Evolutionary conservation across 2,113 vertebrate species (phyloP).

Genomic region (Sphaerodactylus townsendi): DNA sequence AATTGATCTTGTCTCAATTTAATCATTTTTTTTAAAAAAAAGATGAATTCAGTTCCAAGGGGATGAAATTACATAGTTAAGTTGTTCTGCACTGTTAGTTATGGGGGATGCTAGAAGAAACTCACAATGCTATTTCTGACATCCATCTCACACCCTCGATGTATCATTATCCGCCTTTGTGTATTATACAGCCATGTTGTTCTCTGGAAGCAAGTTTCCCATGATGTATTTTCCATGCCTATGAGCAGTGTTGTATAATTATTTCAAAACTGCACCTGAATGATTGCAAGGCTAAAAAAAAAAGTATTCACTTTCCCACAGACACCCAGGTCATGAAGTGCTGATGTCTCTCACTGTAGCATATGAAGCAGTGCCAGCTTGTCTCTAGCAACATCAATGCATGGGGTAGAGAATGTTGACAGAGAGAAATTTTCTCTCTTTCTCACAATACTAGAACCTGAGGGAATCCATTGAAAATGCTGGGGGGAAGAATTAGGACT

Average conservation of each 20-base stretch:
- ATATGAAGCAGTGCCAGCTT: no score
- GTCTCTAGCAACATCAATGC: no score
- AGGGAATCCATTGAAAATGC: no score
- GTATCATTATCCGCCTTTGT: neutral
- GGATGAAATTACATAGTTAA: slow-evolving; percentile 67
- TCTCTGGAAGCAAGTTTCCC: neutral
- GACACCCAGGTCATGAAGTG: neutral
- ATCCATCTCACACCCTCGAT: neutral
- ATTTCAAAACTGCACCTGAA: neutral
- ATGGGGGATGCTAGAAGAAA: slow-evolving; percentile 18
- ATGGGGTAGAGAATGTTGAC: no score
- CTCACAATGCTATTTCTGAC: neutral
- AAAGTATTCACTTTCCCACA: neutral
- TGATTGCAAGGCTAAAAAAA: neutral
- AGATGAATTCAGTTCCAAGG: slow-evolving; percentile 60
- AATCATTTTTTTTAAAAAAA: slow-evolving; percentile 84
- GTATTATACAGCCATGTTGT: neutral
- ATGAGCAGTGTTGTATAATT: neutral
- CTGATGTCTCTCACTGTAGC: neutral
- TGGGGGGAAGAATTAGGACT: no score
- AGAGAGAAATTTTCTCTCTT: no score
- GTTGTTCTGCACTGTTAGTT: slow-evolving; percentile 54
- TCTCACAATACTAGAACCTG: no score
- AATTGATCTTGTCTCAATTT: slow-evolving; percentile 87
- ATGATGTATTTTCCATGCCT: neutral